Evolutionary conservation across 2,113 vertebrate genomes (phyloP).

Genomic region (Halichoeres trimaculatus): DNA sequence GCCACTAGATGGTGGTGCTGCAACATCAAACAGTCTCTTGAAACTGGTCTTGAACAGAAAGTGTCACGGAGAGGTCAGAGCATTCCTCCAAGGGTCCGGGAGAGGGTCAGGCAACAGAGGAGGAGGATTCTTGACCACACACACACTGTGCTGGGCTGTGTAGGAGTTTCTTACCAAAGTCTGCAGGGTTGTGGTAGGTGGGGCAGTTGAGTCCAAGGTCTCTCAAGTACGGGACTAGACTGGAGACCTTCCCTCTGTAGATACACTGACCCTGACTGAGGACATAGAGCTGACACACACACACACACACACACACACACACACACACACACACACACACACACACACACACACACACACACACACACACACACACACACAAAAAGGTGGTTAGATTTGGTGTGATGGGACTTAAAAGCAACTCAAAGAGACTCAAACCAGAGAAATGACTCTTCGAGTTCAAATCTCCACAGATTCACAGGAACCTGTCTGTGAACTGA

Average conservation of each 20-base stretch:
- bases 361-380: slow-evolving; percentile 4
- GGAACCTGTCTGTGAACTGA: no score
- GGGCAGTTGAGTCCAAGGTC: slow-evolving; percentile 93
- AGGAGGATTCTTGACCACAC: no score
- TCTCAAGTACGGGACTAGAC: slow-evolving; percentile 95
- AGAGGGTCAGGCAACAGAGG: no score
- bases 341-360: no score
- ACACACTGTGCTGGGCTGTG: no score
- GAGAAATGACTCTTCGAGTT: no score
- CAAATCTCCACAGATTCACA: no score
- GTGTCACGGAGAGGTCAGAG: no score
- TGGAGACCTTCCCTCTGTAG: slow-evolving; percentile 92
- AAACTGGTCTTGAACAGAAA: background rate
- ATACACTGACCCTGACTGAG: slow-evolving; percentile 98
- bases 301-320: slow-evolving; percentile 11
- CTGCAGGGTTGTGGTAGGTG: slow-evolving; percentile 97
- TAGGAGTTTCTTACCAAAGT: slow-evolving; percentile 94
- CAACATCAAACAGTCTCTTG: background rate
- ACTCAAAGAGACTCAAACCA: no score
- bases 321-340: background rate
- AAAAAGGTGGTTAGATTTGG: no score
- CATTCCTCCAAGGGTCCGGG: no score
- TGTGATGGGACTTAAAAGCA: no score
- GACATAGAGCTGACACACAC: slow-evolving; percentile 89
- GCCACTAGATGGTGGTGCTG: slow-evolving; percentile 10